These are phyloP conservation scores for Trimorus sp. DNA, from an alignment of 2,888 invertebrate genomes.

Conservation along the genomic window DNA sequence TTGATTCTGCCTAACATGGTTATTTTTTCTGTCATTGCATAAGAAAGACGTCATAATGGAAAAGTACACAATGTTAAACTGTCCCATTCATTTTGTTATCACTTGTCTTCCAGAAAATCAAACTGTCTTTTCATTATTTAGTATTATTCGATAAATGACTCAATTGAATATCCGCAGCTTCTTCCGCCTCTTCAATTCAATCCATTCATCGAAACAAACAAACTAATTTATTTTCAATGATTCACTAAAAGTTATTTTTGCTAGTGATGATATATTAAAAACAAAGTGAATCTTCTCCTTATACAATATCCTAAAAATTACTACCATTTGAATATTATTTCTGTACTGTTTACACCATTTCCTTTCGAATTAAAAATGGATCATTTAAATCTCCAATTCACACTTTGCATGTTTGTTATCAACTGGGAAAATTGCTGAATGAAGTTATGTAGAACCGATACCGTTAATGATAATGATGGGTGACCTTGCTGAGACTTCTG, in stretches of 20 bases:
- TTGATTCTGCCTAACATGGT: too few species aligned
- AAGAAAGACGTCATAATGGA: too few species aligned
- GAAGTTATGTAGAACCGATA: slow-evolving; percentile 33
- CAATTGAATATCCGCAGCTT: not conserved
- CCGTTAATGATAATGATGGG: slow-evolving; percentile 37
- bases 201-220: too few species aligned
- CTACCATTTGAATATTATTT: too few species aligned
- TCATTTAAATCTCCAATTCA: not conserved
- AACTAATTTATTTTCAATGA: too few species aligned
- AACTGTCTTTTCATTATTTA: not conserved
- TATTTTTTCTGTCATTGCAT: too few species aligned
- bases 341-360: not conserved
- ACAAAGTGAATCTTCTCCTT: too few species aligned
- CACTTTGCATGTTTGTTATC: slow-evolving; percentile 13
- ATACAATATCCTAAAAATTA: too few species aligned
- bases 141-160: too few species aligned
- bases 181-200: too few species aligned
- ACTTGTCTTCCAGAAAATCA: not conserved
- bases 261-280: not conserved
- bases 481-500: slow-evolving; percentile 36
- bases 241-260: not conserved
- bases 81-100: not conserved
- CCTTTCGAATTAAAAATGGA: not conserved
- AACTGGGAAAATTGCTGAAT: slow-evolving; percentile 23
- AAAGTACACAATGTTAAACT: too few species aligned